Base-by-base conservation (phyloP, 1,140 invertebrate species). In the Popillia japonica region DNA sequence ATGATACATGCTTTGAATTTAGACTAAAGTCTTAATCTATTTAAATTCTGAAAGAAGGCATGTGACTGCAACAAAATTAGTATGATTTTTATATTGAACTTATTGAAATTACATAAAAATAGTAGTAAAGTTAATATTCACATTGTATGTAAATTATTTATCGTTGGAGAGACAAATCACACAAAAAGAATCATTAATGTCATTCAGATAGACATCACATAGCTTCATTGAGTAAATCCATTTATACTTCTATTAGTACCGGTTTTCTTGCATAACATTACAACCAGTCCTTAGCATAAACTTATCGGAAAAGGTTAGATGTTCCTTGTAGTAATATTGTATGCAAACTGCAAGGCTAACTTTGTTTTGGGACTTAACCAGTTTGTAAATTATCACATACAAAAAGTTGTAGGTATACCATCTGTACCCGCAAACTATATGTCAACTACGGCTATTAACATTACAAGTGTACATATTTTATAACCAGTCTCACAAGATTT, bases 201-300 rank as follows among this genome's bases (percentile, higher is more conserved):
- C 48, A 55, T 55, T 55, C 17, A 17, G 14, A 55, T 55, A 55
- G 17, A 17, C 48, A 55, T 55, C 48, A 17, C 48, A 17, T 17
- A 55, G n/a, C 6, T 55, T 17, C 17, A n/a, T 14, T 55, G 14
- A 55, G 17, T 55, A 17, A 55, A 55, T 55, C 14, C 48, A 55
- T 55, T 55, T n/a, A 55, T n/a, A 17, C 17, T n/a, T 55, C 2
- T 17, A 6, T 17, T 27, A 10, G 14, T 68, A 68, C 61, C 61
- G 61, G 61, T 68, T 34, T 68, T 68, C 8, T 22, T 27, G 7
- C 11, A 17, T 27, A 11, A 22, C 8, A 27, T 34, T 34, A 27
- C 22, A 68, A 68, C 61, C 61, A 34, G 61, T 68, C 22, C 22
- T 68, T 22, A 61, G 20, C 6, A 68, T 68, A 27, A 23, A 68